phyloP scores from a whole-genome alignment of 2,113 vertebrate genomes.

The Rallus limicola region DNA sequence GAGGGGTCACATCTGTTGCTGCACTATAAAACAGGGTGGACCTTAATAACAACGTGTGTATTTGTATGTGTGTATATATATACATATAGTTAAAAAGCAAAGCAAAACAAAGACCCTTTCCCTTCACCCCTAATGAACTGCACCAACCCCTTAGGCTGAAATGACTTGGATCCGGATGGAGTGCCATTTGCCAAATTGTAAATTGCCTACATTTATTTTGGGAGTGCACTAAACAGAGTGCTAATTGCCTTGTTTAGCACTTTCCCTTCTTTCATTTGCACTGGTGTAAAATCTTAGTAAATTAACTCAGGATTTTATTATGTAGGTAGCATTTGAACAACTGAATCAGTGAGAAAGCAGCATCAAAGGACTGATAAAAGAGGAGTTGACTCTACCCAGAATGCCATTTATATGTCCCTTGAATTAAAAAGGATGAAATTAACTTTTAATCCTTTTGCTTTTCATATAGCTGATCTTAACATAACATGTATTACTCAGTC shows the following conservation, averaged over 20 bases:
- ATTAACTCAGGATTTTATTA: conserved; percentile 83
- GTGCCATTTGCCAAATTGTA: conserved; percentile 84
- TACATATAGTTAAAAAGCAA: conserved; percentile 44
- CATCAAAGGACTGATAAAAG: conserved; percentile 79
- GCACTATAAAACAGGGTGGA: conserved; percentile 41
- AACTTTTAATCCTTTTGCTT: conserved; percentile 82
- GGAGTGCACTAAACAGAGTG: conserved; percentile 85
- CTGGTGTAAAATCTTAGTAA: conserved; percentile 84
- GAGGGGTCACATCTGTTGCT: conserved; percentile 76
- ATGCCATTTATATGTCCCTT: conserved; percentile 80
- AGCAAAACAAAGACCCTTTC: conserved; percentile 76
- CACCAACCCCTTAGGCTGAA: conserved; percentile 80
- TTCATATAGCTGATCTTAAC: conserved; percentile 79
- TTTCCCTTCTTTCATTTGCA: conserved; percentile 83
- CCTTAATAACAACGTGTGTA: conserved; percentile 56
- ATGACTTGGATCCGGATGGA: conserved; percentile 76
- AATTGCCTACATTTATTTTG: conserved; percentile 86
- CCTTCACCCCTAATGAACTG: conserved; percentile 81
- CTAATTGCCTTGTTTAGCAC: conserved; percentile 87
- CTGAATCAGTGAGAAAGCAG: conserved; percentile 79
- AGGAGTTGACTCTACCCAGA: conserved; percentile 79
- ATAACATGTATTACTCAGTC: conserved; percentile 72
- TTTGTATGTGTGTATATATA: neutral
- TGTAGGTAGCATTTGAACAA: conserved; percentile 83
- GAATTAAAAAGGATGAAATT: conserved; percentile 83